Conservation (phyloP, 2,113 vertebrate genomes). For the Illadopsis cleaveri region DNA sequence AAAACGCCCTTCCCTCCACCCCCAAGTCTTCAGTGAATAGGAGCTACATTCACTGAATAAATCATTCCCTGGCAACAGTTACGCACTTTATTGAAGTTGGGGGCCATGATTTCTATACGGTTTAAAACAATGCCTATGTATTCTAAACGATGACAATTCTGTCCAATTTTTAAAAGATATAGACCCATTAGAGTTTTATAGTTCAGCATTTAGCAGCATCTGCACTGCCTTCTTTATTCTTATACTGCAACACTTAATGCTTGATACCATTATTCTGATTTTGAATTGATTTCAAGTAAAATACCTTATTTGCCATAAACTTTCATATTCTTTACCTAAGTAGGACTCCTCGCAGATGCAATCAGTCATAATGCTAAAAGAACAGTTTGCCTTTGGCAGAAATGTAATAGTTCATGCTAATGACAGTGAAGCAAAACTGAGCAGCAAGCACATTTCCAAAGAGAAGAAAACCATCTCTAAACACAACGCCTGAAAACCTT, state of each 20-base stretch:
- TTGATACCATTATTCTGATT: slow-evolving; percentile 45
- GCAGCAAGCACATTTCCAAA: slow-evolving; percentile 36
- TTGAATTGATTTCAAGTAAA: slow-evolving; percentile 56
- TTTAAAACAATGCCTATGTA: slow-evolving; percentile 44
- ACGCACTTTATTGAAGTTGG: slow-evolving; percentile 43
- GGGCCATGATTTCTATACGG: not conserved
- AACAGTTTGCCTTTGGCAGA: slow-evolving; percentile 22
- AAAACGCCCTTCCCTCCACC: not conserved
- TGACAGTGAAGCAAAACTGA: not conserved
- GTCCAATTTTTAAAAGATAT: slow-evolving; percentile 51
- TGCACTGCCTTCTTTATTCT: slow-evolving; percentile 26
- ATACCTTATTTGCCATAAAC: slow-evolving; percentile 57
- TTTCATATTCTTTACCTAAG: slow-evolving; percentile 44
- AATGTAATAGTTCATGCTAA: slow-evolving; percentile 5
- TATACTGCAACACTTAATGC: not conserved
- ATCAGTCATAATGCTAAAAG: slow-evolving; percentile 43
- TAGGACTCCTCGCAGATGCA: slow-evolving; percentile 9
- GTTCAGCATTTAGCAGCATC: slow-evolving; percentile 48
- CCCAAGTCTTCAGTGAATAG: slow-evolving; percentile 49
- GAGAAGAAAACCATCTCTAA: slow-evolving; percentile 58
- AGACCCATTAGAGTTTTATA: slow-evolving; percentile 54
- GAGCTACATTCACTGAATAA: slow-evolving; percentile 56
- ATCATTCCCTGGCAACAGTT: slow-evolving; percentile 64
- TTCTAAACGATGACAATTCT: slow-evolving; percentile 51
- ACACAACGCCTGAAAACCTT: slow-evolving; percentile 68